Evolutionary conservation across 2,888 invertebrate species (phyloP).

Genomic region (Epinotia demarniana): DNA sequence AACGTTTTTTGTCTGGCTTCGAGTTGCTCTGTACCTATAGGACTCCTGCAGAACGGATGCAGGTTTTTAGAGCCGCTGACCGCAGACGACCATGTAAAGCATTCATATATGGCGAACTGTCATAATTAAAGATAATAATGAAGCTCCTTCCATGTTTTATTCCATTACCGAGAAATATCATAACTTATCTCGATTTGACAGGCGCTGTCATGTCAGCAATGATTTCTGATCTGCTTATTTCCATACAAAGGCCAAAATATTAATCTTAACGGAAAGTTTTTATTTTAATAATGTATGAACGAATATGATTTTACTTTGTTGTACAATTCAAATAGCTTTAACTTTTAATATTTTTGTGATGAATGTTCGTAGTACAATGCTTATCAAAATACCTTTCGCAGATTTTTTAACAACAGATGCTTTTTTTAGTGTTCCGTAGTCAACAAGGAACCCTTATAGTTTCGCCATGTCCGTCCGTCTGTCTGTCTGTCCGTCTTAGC

Average conservation of each 20-base stretch:
- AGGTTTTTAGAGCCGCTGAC: constrained; percentile 66
- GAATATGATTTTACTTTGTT: constrained; percentile 25
- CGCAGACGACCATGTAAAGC: constrained; percentile 69
- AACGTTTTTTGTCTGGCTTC: constrained; percentile 67
- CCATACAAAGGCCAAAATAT: constrained; percentile 57
- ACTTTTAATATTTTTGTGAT: background rate
- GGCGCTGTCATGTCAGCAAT: constrained; percentile 59
- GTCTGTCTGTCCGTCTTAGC: too few relatives aligned
- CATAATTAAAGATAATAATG: constrained; percentile 83
- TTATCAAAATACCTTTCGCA: background rate
- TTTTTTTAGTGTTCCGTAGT: too few relatives aligned
- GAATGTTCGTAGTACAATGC: too few relatives aligned
- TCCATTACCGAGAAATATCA: constrained; percentile 72
- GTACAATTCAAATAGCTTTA: constrained; percentile 1
- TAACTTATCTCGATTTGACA: constrained; percentile 75
- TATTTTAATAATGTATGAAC: constrained; percentile 38
- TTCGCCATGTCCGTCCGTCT: too few relatives aligned
- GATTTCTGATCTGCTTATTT: constrained; percentile 48
- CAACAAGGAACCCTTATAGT: too few relatives aligned
- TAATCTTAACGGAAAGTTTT: constrained; percentile 44
- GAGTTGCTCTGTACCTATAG: constrained; percentile 73
- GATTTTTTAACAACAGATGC: too few relatives aligned
- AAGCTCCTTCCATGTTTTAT: constrained; percentile 72
- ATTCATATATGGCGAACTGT: constrained; percentile 81
- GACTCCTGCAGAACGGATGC: constrained; percentile 63